Conservation (phyloP, 35 echinoderm and acorn worm species). For the Lytechinus variegatus region DNA sequence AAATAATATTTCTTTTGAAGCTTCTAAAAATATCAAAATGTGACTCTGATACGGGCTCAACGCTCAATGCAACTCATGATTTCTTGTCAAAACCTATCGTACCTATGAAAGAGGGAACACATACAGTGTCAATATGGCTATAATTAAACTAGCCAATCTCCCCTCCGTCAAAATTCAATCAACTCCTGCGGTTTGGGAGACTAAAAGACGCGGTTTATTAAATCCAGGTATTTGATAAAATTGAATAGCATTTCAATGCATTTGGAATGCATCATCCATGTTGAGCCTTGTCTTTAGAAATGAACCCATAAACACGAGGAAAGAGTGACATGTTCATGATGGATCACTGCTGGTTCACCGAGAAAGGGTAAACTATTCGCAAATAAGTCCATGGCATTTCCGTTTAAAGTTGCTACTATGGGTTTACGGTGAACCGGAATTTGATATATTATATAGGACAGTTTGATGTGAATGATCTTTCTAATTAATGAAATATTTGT, state of each 20-base stretch:
- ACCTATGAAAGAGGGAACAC: neutral
- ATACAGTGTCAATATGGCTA: neutral
- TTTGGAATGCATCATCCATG: neutral
- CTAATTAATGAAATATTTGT: too few species aligned
- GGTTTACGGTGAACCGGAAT: neutral
- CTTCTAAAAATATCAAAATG: neutral
- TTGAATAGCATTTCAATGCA: slow-evolving; percentile 1
- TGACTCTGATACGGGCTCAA: neutral
- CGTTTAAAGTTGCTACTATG: neutral
- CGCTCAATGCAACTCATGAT: neutral
- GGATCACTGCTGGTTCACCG: neutral
- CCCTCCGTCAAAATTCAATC: neutral
- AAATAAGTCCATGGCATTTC: neutral
- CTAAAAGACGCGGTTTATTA: neutral
- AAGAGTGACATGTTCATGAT: neutral
- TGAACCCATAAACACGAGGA: neutral
- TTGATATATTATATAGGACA: too few species aligned
- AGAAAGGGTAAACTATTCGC: neutral
- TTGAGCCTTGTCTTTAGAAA: neutral
- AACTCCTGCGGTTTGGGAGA: neutral
- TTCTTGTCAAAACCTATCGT: neutral
- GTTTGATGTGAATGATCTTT: too few species aligned
- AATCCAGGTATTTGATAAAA: neutral
- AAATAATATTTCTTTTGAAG: neutral
- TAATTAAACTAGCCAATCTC: neutral